Percentiles rank a stretch among this genome's conserved stretches.
Evolutionary conservation across 2,113 vertebrate genomes (phyloP).

Genomic region (Mormyrus iriodes): DNA sequence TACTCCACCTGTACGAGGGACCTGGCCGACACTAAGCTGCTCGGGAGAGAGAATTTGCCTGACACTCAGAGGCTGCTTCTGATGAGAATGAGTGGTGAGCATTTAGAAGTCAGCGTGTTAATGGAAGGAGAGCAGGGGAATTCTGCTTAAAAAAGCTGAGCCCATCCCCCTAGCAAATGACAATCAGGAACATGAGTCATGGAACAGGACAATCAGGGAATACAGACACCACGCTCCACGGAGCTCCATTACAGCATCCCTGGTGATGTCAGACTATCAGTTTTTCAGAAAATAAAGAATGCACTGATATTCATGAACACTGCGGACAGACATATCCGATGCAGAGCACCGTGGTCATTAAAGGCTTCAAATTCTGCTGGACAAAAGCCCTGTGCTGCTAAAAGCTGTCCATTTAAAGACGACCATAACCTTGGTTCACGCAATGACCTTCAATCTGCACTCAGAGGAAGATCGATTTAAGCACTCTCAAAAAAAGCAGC

Average conservation of each 20-base stretch:
- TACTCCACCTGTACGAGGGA: not conserved
- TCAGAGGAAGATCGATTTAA: not conserved
- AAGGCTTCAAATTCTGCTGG: not conserved
- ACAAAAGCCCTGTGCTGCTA: not conserved
- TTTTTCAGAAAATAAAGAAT: not conserved
- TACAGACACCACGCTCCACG: not conserved
- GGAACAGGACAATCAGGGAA: not conserved
- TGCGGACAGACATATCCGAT: not conserved
- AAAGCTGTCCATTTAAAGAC: not conserved
- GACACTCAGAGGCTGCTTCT: not conserved
- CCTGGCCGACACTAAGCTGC: not conserved
- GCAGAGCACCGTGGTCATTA: not conserved
- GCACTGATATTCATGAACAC: not conserved
- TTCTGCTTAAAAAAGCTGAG: not conserved
- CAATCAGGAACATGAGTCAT: not conserved
- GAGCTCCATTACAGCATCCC: not conserved
- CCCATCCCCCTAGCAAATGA: not conserved
- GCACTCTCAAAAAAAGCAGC: not conserved
- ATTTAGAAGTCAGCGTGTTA: not conserved
- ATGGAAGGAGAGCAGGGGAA: not conserved
- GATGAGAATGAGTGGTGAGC: not conserved
- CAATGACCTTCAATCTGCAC: not conserved
- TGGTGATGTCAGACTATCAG: not conserved
- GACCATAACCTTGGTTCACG: not conserved
- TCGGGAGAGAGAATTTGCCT: not conserved